Conservation (phyloP, 2,113 vertebrate genomes). For the Butastur rufipennis region DNA sequence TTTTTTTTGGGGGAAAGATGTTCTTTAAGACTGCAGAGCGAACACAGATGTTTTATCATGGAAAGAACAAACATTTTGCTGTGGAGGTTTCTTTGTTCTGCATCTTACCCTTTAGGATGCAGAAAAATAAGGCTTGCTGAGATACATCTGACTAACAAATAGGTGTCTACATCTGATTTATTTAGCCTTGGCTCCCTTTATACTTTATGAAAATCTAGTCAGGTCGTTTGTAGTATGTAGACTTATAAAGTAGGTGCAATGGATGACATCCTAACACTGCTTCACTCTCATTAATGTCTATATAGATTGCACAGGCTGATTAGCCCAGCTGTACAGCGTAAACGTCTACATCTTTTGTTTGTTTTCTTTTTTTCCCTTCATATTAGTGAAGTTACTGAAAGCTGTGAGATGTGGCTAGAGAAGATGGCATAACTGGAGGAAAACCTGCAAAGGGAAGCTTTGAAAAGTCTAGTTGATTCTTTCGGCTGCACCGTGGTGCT, state of each 20-base stretch:
- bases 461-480: background rate
- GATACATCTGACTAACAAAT: background rate
- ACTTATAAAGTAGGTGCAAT: background rate
- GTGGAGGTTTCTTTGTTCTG: background rate
- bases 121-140: background rate
- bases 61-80: background rate
- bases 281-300: background rate
- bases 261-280: background rate
- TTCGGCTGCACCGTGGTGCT: background rate
- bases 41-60: fast-evolving
- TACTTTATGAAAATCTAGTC: background rate
- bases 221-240: background rate
- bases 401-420: background rate
- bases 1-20: fast-evolving
- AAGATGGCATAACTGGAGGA: background rate
- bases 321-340: background rate
- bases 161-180: background rate
- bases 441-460: fast-evolving
- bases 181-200: background rate
- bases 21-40: background rate
- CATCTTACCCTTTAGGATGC: background rate
- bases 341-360: background rate
- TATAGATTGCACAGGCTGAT: background rate
- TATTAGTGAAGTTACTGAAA: background rate
- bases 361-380: background rate